Evolutionary conservation across 2,888 invertebrate genomes (phyloP).

Genomic region (Lithophane leautieri): DNA sequence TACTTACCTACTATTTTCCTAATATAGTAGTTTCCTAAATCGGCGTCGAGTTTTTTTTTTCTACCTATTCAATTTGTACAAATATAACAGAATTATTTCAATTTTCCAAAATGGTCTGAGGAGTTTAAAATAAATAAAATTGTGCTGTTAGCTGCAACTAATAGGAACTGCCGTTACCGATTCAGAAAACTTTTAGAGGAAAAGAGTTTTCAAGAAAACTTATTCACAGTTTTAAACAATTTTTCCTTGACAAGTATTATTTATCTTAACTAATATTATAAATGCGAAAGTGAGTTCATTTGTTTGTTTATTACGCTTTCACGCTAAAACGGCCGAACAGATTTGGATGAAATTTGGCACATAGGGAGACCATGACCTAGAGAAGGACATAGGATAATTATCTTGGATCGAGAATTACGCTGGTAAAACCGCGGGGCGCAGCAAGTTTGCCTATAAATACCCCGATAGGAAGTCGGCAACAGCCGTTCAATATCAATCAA

Average conservation of each 20-base stretch:
- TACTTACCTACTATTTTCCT: not conserved
- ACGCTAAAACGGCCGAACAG: too few species aligned
- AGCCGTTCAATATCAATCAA: constrained; percentile 9
- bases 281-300: too few species aligned
- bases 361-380: too few species aligned
- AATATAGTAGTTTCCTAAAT: not conserved
- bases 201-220: too few species aligned
- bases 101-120: not conserved
- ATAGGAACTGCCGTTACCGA: not conserved
- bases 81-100: not conserved
- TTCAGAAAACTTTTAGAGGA: not conserved
- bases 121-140: not conserved
- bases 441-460: not conserved
- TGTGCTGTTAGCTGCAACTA: not conserved
- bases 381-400: too few species aligned
- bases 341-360: too few species aligned
- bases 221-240: not conserved
- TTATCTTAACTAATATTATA: not conserved
- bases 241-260: not conserved
- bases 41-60: too few species aligned
- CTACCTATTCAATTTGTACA: not conserved
- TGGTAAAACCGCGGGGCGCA: too few species aligned
- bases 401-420: too few species aligned
- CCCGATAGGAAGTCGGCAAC: not conserved
- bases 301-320: too few species aligned